Conservation (phyloP, 2,888 invertebrate genomes). For the Dexiosoma caninum region DNA sequence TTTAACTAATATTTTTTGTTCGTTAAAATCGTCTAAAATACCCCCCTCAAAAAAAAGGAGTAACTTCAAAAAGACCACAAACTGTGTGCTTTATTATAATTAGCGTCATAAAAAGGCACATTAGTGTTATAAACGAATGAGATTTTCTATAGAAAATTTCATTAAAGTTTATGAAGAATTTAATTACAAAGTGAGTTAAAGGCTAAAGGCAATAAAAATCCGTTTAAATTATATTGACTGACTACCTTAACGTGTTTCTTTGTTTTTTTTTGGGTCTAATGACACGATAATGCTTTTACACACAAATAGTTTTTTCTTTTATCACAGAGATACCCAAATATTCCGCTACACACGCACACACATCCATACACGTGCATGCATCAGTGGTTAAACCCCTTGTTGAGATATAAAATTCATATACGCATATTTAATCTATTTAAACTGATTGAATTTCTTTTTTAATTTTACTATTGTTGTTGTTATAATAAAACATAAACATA, state of each 20-base stretch:
- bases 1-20: no score
- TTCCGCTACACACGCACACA: not conserved
- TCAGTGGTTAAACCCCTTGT: conserved; percentile 1
- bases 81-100: conserved; percentile 74
- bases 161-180: conserved; percentile 50
- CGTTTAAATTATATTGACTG: conserved; percentile 49
- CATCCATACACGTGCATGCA: not conserved
- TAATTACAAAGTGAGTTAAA: conserved; percentile 9
- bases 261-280: conserved; percentile 28
- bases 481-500: conserved; percentile 47
- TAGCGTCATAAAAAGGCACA: conserved; percentile 71
- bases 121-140: conserved; percentile 36
- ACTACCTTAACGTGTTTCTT: conserved; percentile 50
- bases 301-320: not conserved
- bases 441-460: conserved; percentile 37
- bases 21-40: no score
- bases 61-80: conserved; percentile 45
- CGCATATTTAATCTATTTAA: not conserved
- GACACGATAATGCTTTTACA: conserved; percentile 62
- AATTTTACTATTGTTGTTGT: conserved; percentile 8
- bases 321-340: not conserved
- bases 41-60: no score
- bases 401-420: not conserved
- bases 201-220: conserved; percentile 38
- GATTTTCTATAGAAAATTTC: conserved; percentile 52